Base-by-base conservation (phyloP, 1,140 invertebrate genomes). In the Panagrolaimus sp. region DNA sequence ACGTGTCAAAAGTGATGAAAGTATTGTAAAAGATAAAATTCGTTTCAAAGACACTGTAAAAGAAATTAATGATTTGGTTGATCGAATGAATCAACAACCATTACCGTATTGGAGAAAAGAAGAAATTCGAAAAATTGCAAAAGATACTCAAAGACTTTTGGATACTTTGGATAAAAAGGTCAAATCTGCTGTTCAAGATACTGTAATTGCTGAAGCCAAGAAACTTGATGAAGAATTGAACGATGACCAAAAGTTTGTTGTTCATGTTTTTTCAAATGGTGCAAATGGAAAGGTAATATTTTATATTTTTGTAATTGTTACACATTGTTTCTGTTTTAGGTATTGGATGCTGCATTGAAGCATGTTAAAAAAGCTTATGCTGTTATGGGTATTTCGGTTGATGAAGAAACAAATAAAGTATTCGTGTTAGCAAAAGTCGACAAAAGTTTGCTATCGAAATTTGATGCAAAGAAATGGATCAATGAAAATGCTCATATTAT, bases 391-490 rank as follows among this genome's bases (percentile, higher is more conserved):
- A 89, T 98, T 80, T 92, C 91, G 62, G 89, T 93, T 24, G 94
- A 98, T 87, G 83, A 87, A 32, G 90, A 93, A 76, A 87, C 88
- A 5, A 90, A 90, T 43, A 97, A 97, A 85, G 90, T 98, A 69
- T 89, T 93, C 75, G 95, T 92, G 76, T 88, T 97, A 67, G 89
- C 90, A 74, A 87, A 89, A 71, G 93, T 95, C 21, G 89, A 94
- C 45, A 91, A 94, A 86, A 89, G 84, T 71, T 88, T 88, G 0
- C 87, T 91, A 63, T 85, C 88, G 58, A 91, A 90, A 81, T 84
- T 98, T 26, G 92, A 93, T 83, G 95, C 95, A 28, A 94, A 93
- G 78, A 93, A 94, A 84, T 99, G 96, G 96, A 89, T 98, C 6
- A 88, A 90, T 75, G 85, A 90, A 70, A 87, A 98, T 55, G 88